Conservation (phyloP, 2,888 invertebrate genomes). For the Leptinotarsa peninsularis region DNA sequence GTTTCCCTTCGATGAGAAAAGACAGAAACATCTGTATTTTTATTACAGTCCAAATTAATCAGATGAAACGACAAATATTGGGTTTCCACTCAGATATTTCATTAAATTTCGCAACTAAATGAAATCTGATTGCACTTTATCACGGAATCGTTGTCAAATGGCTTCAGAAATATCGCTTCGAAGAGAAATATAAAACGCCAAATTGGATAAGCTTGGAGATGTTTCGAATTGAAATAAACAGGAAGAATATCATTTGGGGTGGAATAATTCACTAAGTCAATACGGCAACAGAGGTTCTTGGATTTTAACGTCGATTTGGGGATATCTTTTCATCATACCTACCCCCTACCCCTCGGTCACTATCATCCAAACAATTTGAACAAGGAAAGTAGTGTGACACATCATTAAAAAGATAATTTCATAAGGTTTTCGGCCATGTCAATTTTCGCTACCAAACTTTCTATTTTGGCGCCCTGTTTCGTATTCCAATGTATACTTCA, state of each 20-base stretch:
- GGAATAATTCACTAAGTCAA: not conserved
- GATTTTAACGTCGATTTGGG: too few relatives aligned
- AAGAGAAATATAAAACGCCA: not conserved
- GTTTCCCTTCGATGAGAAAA: too few relatives aligned
- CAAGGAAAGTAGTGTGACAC: too few relatives aligned
- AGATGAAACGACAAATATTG: slow-evolving; percentile 16
- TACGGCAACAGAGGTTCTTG: not conserved
- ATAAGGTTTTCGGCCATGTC: too few relatives aligned
- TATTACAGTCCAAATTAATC: not conserved
- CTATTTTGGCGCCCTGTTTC: too few relatives aligned
- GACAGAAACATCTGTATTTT: not conserved
- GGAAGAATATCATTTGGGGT: not conserved
- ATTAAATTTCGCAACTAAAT: slow-evolving; percentile 6
- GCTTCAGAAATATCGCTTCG: not conserved
- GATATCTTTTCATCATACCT: too few relatives aligned
- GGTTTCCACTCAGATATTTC: not conserved
- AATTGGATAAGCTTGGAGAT: slow-evolving; percentile 3
- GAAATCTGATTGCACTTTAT: slow-evolving; percentile 13
- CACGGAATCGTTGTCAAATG: slow-evolving; percentile 10
- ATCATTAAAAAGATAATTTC: too few relatives aligned
- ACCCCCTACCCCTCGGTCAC: too few relatives aligned
- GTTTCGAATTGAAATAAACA: slow-evolving; percentile 5
- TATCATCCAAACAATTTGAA: too few relatives aligned
- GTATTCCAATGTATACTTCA: too few relatives aligned
- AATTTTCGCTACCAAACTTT: too few relatives aligned